Conservation (phyloP, 1,140 invertebrate genomes). For the Bombus superbus region DNA sequence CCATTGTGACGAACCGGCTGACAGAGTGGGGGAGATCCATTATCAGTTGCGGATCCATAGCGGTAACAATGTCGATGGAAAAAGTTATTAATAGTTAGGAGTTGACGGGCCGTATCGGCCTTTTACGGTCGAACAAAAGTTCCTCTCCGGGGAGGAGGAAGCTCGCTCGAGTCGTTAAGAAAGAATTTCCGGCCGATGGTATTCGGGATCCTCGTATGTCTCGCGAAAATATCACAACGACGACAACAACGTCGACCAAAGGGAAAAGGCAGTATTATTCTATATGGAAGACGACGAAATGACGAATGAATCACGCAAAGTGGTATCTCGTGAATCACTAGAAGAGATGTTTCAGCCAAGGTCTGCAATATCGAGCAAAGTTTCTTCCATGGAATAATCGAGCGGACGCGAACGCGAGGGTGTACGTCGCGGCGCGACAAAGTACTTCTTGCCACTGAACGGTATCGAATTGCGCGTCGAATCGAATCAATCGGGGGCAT, state of each 20-base stretch:
- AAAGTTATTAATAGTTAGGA: slow-evolving; percentile 50
- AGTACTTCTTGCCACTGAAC: neutral
- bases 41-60: slow-evolving; percentile 19
- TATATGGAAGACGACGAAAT: slow-evolving; percentile 50
- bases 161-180: slow-evolving; percentile 36
- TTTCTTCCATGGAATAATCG: slow-evolving; percentile 35
- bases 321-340: neutral
- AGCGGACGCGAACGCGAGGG: slow-evolving; percentile 22
- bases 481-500: slow-evolving; percentile 65
- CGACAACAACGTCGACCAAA: neutral
- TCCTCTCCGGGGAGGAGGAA: neutral
- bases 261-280: neutral
- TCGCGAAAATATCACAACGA: slow-evolving; percentile 63
- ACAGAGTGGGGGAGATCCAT: slow-evolving; percentile 18
- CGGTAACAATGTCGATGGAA: slow-evolving; percentile 39
- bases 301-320: slow-evolving; percentile 69
- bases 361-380: slow-evolving; percentile 14
- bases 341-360: neutral
- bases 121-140: slow-evolving; percentile 20
- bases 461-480: slow-evolving; percentile 58
- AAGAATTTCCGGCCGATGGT: slow-evolving; percentile 59
- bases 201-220: slow-evolving; percentile 10
- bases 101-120: slow-evolving; percentile 36
- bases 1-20: neutral
- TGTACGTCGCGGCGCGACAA: neutral